phyloP scores from a whole-genome alignment of 53 echinoderm and acorn worm genomes.

The Luidia sarsii region DNA sequence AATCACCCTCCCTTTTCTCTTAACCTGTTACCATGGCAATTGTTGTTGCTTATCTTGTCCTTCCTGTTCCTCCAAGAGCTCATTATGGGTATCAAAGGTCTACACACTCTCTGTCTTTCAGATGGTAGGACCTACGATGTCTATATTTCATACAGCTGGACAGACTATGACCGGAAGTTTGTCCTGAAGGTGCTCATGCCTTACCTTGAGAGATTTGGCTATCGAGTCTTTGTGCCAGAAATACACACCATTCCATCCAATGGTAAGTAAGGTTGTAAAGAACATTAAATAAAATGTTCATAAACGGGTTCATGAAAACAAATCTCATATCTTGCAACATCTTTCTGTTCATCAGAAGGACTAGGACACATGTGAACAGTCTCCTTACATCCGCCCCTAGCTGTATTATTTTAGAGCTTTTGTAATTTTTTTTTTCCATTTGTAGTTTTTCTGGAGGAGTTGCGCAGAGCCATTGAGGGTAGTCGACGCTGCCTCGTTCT shows the following conservation, averaged over 20 bases:
- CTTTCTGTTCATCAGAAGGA: too few species aligned
- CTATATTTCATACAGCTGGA: conserved; percentile 66
- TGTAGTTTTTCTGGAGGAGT: conserved; percentile 50
- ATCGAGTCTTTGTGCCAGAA: conserved; percentile 55
- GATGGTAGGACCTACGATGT: conserved; percentile 63
- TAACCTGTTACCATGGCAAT: too few species aligned
- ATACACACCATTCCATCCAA: conserved; percentile 68
- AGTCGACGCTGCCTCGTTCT: conserved; percentile 57
- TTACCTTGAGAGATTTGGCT: conserved; percentile 52
- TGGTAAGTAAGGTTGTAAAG: too few species aligned
- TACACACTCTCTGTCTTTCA: background rate
- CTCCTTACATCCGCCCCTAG: too few species aligned
- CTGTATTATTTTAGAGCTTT: background rate
- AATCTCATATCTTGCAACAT: too few species aligned
- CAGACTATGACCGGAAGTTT: conserved; percentile 54
- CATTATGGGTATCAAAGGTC: too few species aligned
- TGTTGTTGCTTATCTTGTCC: too few species aligned
- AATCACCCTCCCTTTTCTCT: too few species aligned
- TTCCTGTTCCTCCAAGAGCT: too few species aligned
- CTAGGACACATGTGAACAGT: too few species aligned
- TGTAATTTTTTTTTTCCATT: background rate
- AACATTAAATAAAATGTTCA: too few species aligned
- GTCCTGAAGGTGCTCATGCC: conserved; percentile 55
- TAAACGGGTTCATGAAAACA: too few species aligned
- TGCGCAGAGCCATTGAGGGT: background rate